phyloP scores from a whole-genome alignment of 2,113 vertebrate species.

The Scophthalmus maximus region DNA sequence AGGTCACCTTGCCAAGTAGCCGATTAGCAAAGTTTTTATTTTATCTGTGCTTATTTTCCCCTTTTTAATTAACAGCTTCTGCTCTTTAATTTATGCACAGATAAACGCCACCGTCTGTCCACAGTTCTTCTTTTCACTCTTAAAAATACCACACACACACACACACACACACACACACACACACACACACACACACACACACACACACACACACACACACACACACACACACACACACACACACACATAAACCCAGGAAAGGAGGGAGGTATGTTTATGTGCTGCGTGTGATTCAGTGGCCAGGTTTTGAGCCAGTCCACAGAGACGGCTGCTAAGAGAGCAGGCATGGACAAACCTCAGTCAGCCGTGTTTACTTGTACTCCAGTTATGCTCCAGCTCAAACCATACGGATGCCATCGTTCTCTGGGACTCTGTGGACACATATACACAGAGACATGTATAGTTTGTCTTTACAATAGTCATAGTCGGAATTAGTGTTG shows the following conservation, averaged over 20 bases:
- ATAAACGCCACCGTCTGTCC: slow-evolving; percentile 73
- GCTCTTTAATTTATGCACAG: slow-evolving; percentile 74
- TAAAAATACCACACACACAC: slow-evolving; percentile 60
- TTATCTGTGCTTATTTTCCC: slow-evolving; percentile 32
- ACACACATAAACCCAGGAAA: neutral
- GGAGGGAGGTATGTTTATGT: slow-evolving; percentile 46
- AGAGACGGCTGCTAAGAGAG: slow-evolving; percentile 64
- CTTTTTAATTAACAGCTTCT: slow-evolving; percentile 67
- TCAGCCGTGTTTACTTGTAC: slow-evolving; percentile 69
- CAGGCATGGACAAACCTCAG: slow-evolving; percentile 76
- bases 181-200: neutral
- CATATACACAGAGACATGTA: neutral
- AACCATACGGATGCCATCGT: slow-evolving; percentile 68
- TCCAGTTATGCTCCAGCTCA: slow-evolving; percentile 45
- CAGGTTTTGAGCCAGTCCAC: slow-evolving; percentile 72
- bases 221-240: slow-evolving; percentile 7
- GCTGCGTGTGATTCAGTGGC: slow-evolving; percentile 64
- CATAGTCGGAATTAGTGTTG: neutral
- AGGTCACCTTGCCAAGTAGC: slow-evolving; percentile 73
- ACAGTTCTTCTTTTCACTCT: slow-evolving; percentile 52
- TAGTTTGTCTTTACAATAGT: slow-evolving; percentile 24
- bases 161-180: slow-evolving; percentile 20
- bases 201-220: slow-evolving; percentile 26
- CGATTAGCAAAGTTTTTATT: slow-evolving; percentile 63
- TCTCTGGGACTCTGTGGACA: slow-evolving; percentile 5